Evolutionary conservation across 1,140 invertebrate species (phyloP).

Genomic region (Batillaria attramentaria): DNA sequence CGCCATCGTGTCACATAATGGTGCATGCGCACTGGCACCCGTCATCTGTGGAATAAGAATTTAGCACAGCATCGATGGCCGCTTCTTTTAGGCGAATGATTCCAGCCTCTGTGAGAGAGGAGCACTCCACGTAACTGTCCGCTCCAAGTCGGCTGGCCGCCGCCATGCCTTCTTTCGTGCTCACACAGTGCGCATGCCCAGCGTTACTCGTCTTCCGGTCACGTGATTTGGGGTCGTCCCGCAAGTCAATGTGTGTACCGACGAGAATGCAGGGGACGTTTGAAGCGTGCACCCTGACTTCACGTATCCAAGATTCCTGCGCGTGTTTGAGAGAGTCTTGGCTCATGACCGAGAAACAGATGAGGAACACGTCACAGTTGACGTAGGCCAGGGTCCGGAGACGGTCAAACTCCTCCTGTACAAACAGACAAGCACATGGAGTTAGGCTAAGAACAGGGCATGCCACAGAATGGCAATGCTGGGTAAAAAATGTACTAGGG

Average conservation of each 20-base stretch:
- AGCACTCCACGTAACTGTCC: constrained; percentile 92
- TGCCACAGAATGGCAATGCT: not conserved
- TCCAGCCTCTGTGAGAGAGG: constrained; percentile 90
- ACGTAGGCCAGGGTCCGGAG: constrained; percentile 94
- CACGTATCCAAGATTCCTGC: constrained; percentile 83
- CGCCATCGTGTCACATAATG: constrained; percentile 46
- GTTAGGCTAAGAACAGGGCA: not conserved
- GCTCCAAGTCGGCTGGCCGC: constrained; percentile 80
- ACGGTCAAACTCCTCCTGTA: constrained; percentile 92
- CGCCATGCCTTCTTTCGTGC: constrained; percentile 81
- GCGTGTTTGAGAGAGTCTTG: constrained; percentile 98
- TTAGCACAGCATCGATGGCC: constrained; percentile 41
- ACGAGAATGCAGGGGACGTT: constrained; percentile 88
- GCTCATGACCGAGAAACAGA: constrained; percentile 98
- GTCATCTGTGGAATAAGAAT: constrained; percentile 23
- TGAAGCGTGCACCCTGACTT: constrained; percentile 81
- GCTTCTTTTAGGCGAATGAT: constrained; percentile 70
- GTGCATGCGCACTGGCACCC: constrained; percentile 42
- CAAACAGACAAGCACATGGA: constrained; percentile 18
- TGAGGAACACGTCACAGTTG: constrained; percentile 98
- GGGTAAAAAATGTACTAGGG: not conserved
- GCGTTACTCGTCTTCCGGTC: not conserved
- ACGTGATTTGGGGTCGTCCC: constrained; percentile 39
- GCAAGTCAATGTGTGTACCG: constrained; percentile 65
- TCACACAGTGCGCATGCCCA: constrained; percentile 73